Percentiles rank a stretch among this genome's conserved stretches.
phyloP scores from a whole-genome alignment of 2,113 vertebrate species.

The Cebidichthys violaceus region DNA sequence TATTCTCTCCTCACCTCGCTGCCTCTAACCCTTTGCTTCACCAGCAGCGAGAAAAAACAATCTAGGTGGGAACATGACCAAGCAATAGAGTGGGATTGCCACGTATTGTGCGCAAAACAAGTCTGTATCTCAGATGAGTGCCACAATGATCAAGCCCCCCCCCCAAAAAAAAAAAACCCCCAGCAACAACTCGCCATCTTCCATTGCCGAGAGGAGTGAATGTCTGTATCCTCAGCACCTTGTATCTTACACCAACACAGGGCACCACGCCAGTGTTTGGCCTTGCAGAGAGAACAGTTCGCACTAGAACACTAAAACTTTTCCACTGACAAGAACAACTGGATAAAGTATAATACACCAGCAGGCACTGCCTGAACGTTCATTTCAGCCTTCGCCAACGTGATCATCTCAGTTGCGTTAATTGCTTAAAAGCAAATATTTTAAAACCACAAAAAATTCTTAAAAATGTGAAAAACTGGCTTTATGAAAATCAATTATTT shows the following conservation, averaged over 20 bases:
- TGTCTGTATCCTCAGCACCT: slow-evolving; percentile 30
- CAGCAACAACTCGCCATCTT: slow-evolving; percentile 16
- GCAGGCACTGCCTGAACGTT: slow-evolving; percentile 13
- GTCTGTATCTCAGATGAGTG: slow-evolving; percentile 27
- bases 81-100: slow-evolving; percentile 41
- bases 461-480: not conserved
- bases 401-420: slow-evolving; percentile 25
- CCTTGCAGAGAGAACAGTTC: slow-evolving; percentile 9
- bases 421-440: slow-evolving; percentile 18
- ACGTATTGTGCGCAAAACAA: slow-evolving; percentile 37
- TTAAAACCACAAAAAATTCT: not conserved
- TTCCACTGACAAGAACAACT: slow-evolving; percentile 39
- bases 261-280: slow-evolving; percentile 16
- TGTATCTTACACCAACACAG: slow-evolving; percentile 18
- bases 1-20: slow-evolving; percentile 39
- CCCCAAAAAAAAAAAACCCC: not conserved
- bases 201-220: slow-evolving; percentile 24
- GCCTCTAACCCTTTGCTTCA: slow-evolving; percentile 29
- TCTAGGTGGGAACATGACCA: slow-evolving; percentile 37
- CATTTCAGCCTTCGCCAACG: slow-evolving; percentile 10
- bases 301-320: slow-evolving; percentile 12
- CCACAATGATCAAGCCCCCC: slow-evolving; percentile 35
- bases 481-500: not conserved
- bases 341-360: slow-evolving; percentile 9
- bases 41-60: slow-evolving; percentile 37